Conservation (phyloP, 2,113 vertebrate species). For the Calyptommatus sinebrachiatus region DNA sequence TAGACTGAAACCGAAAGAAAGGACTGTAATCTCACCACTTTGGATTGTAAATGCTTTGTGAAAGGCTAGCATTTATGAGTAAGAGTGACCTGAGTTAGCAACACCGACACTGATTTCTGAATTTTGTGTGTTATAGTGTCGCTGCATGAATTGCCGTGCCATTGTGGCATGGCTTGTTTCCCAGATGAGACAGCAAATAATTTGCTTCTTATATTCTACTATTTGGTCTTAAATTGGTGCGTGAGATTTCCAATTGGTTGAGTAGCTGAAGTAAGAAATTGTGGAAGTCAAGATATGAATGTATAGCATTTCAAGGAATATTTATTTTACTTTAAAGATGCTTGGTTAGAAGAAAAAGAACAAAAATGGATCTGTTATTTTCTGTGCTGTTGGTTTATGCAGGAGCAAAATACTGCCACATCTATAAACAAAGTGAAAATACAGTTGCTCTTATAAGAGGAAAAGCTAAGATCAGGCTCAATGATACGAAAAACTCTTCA, state of each 20-base stretch:
- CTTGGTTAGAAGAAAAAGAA: neutral
- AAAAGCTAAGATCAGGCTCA: neutral
- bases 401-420: neutral
- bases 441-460: neutral
- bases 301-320: neutral
- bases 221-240: neutral
- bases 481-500: neutral
- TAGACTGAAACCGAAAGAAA: no score
- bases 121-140: neutral
- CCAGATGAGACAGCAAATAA: neutral
- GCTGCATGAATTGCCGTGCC: neutral
- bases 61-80: neutral
- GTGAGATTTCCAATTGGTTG: neutral
- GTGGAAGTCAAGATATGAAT: neutral
- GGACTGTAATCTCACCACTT: neutral
- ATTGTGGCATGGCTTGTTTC: neutral
- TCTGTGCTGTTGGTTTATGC: neutral
- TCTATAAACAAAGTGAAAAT: slow-evolving; percentile 4
- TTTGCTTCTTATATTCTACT: neutral
- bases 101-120: neutral
- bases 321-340: neutral
- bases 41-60: slow-evolving; percentile 4
- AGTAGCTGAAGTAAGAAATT: neutral
- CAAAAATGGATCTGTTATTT: neutral
- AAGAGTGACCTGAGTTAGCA: neutral